phyloP scores from a whole-genome alignment of 2,888 invertebrate genomes.

The Synergus itoensis region DNA sequence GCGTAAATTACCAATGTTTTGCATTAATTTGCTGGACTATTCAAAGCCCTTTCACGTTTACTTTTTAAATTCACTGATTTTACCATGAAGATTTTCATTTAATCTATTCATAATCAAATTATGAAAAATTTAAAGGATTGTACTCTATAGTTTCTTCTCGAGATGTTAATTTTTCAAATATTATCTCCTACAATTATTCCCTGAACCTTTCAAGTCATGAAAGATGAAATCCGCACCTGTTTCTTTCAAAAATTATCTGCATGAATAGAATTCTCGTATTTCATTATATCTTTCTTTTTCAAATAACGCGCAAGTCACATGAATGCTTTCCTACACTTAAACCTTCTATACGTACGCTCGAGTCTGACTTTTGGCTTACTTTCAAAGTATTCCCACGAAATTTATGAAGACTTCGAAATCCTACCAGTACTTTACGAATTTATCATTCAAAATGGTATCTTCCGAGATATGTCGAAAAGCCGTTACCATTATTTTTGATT shows the following conservation, averaged over 20 bases:
- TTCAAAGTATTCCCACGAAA: slow-evolving; percentile 42
- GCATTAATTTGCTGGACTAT: not conserved
- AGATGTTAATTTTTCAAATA: not conserved
- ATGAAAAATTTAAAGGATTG: not conserved
- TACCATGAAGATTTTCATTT: not conserved
- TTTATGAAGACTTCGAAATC: slow-evolving; percentile 49
- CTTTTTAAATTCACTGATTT: not conserved
- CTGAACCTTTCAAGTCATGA: not conserved
- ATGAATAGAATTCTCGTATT: slow-evolving; percentile 33
- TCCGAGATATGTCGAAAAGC: slow-evolving; percentile 32
- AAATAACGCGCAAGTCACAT: slow-evolving; percentile 35
- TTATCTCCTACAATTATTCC: not conserved
- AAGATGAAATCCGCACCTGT: slow-evolving; percentile 23
- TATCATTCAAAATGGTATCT: slow-evolving; percentile 33
- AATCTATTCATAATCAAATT: not conserved
- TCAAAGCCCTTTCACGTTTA: not conserved
- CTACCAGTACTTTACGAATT: slow-evolving; percentile 44
- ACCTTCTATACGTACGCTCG: slow-evolving; percentile 29
- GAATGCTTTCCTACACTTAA: slow-evolving; percentile 33
- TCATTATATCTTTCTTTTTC: slow-evolving; percentile 32
- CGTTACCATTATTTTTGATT: slow-evolving; percentile 1
- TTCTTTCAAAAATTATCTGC: slow-evolving; percentile 23
- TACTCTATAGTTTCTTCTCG: not conserved
- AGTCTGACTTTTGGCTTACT: slow-evolving; percentile 29
- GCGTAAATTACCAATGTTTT: not conserved